Base-by-base conservation (phyloP, 2,888 invertebrate species). In the Epiblema foenella region DNA sequence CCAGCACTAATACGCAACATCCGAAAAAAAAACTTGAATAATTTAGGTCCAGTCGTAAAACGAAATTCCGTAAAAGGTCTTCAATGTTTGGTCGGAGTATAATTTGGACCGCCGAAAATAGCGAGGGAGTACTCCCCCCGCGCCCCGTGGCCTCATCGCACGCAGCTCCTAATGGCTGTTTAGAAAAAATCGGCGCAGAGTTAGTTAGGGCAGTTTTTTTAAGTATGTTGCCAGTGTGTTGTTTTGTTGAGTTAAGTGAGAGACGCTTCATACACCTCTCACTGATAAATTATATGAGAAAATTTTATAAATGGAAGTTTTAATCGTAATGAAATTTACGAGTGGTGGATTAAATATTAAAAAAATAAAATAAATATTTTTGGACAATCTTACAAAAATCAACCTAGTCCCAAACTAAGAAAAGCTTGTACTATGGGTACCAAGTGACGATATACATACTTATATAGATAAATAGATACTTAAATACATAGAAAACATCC, bases 11-110 rank as follows among this genome's bases (percentile, higher is more conserved):
- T 67, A 67, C 60, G 54, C 63, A 51, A 64, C 49, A 51, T 37
- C 60, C 65, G 75, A 79, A 81, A 86, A 60, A 24, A n/a, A 85
- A 89, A 87, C 75, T 78, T 91, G 88, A 92, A 93, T 93, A 87
- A 91, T 92, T 91, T 88, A 93, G 85, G 77, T 83, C 86, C 88
- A 88, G 84, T 85, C 90, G 90, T 91, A 92, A 93, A 93, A 89
- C 85, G 85, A 86, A 91, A 89, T 91, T 91, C 88, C 83, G 90
- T 88, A 91, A 91, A 91, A 90, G 92, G 91, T 90, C 92, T 92
- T 91, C 89, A 89, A 89, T 87, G 89, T 87, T 91, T 89, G 90
- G 90, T 87, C 88, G 89, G 87, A 87, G 89, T 89, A 91, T 92
- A 64, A 92, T 89, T 87, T 92, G 91, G 91, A 87, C 87, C 84